Conservation (phyloP, 2,888 invertebrate genomes). For the Erynnis tages region DNA sequence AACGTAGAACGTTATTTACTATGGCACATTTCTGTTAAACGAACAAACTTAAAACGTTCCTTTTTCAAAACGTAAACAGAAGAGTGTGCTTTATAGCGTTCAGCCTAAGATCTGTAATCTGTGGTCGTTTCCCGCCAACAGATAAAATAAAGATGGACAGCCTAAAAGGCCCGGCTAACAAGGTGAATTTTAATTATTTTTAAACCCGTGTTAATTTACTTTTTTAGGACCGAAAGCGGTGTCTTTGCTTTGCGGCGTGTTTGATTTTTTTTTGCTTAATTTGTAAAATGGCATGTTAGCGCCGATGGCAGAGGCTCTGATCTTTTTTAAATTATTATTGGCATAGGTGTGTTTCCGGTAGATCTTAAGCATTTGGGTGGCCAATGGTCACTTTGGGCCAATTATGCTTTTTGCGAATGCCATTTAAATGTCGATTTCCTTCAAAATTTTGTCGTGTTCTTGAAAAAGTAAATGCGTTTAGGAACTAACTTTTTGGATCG, state of each 20-base stretch:
- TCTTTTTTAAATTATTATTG: conserved; percentile 65
- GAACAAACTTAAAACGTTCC: not conserved
- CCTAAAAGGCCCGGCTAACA: conserved; percentile 55
- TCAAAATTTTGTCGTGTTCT: conserved; percentile 3
- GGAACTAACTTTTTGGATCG: conserved; percentile 6
- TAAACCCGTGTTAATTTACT: conserved; percentile 72
- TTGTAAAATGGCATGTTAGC: conserved; percentile 78
- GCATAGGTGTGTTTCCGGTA: conserved; percentile 67
- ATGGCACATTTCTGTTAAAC: conserved; percentile 49
- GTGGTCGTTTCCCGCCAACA: not conserved
- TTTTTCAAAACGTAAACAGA: not conserved
- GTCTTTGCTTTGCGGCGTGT: conserved; percentile 60
- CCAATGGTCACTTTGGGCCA: conserved; percentile 20
- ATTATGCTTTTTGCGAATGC: conserved; percentile 22
- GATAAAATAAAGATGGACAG: conserved; percentile 11
- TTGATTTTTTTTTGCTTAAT: conserved; percentile 69
- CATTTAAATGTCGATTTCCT: conserved; percentile 21
- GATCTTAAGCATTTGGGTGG: conserved; percentile 21
- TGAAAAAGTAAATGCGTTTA: conserved; percentile 10
- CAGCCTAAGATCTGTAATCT: not conserved
- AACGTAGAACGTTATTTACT: conserved; percentile 60
- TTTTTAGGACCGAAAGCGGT: conserved; percentile 60
- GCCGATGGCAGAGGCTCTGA: conserved; percentile 56
- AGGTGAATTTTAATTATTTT: conserved; percentile 77
- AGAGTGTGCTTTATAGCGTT: not conserved